Evolutionary conservation across 2,888 invertebrate genomes (phyloP).

Genomic region (Hetaerina titia): DNA sequence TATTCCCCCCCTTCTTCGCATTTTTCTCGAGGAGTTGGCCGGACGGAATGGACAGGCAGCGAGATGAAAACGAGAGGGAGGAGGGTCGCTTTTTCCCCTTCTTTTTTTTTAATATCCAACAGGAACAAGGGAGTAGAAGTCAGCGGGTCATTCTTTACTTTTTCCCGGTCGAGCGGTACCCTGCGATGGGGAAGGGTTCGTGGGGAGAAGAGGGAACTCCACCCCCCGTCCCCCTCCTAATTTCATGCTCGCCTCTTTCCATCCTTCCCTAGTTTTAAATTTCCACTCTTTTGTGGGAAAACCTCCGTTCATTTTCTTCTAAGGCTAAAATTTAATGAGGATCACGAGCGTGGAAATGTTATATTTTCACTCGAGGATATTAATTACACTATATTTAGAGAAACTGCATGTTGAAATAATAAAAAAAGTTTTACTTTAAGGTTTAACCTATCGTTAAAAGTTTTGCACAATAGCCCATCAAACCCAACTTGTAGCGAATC

Average conservation of each 20-base stretch:
- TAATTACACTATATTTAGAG: neutral
- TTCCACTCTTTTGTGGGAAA: neutral
- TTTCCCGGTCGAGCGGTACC: conserved; percentile 11
- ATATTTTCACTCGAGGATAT: neutral
- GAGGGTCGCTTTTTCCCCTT: neutral
- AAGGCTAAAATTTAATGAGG: conserved; percentile 48
- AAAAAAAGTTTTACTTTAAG: too few relatives aligned
- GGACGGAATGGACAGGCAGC: conserved; percentile 21
- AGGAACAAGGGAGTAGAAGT: conserved; percentile 37
- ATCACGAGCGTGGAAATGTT: neutral
- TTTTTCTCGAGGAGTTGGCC: conserved; percentile 4
- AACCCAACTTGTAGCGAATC: too few relatives aligned
- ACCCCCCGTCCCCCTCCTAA: neutral
- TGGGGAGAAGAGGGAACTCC: neutral
- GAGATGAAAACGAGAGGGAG: conserved; percentile 6
- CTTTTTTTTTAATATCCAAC: conserved; percentile 51
- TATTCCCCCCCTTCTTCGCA: neutral
- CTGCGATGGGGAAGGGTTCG: neutral
- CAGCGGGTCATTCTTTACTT: conserved; percentile 37
- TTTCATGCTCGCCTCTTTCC: neutral
- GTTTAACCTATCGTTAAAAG: too few relatives aligned
- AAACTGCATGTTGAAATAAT: too few relatives aligned
- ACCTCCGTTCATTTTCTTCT: conserved; percentile 47
- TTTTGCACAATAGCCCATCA: too few relatives aligned
- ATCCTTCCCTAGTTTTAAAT: neutral